These are phyloP conservation scores for Smithornis capensis DNA, from an alignment of 2,113 vertebrate species.

Conservation along the genomic window DNA sequence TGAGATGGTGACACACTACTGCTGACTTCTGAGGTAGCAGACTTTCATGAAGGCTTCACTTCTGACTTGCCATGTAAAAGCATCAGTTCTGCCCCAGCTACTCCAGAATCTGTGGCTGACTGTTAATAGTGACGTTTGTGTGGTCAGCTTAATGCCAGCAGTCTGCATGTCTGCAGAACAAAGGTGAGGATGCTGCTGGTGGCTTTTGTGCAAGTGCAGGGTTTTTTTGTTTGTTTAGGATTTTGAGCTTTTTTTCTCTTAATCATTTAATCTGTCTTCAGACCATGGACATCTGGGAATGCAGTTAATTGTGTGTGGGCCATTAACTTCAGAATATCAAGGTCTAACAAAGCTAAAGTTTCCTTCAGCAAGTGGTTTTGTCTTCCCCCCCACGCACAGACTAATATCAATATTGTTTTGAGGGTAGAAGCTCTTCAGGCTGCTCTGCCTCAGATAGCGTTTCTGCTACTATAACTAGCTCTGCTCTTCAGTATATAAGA, in stretches of 20 bases:
- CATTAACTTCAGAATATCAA: conserved; percentile 20
- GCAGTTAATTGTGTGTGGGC: not conserved
- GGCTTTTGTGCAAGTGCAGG: not conserved
- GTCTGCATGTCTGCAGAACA: not conserved
- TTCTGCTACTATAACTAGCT: not conserved
- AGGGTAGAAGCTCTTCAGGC: not conserved
- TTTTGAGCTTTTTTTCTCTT: not conserved
- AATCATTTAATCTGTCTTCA: not conserved
- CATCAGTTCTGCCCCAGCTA: not conserved
- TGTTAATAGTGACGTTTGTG: not conserved
- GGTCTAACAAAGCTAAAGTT: not conserved
- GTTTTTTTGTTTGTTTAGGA: not conserved
- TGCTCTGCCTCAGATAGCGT: not conserved
- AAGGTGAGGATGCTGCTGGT: not conserved
- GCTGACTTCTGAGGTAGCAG: not conserved
- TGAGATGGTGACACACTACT: not conserved
- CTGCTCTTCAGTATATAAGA: not conserved
- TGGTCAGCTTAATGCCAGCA: not conserved
- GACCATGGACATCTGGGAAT: not conserved
- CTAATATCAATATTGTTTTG: not conserved
- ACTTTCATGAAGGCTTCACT: not conserved
- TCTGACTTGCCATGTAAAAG: not conserved
- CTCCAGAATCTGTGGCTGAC: not conserved
- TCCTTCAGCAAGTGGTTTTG: not conserved
- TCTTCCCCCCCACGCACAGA: not conserved